Conservation (phyloP, 2,113 vertebrate species). For the Hipposideros armiger region DNA sequence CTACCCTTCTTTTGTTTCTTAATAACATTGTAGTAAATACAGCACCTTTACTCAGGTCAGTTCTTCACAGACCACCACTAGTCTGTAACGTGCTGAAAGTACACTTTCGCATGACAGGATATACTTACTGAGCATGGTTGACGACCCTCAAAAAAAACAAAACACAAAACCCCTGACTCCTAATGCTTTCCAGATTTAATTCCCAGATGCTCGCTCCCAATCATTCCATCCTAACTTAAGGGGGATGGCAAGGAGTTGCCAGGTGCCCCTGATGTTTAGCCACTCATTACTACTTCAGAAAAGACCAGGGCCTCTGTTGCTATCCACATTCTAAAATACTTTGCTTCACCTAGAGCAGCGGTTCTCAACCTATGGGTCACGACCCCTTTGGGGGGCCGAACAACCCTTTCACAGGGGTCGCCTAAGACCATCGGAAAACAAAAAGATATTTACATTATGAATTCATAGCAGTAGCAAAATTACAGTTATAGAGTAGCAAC, state of each 20-base stretch:
- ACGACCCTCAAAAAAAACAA: neutral
- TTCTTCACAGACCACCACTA: neutral
- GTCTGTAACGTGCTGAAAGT: neutral
- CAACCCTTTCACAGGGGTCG: too few relatives aligned
- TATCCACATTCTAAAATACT: neutral
- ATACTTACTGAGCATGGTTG: accelerated
- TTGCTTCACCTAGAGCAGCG: neutral
- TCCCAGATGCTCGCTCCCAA: neutral
- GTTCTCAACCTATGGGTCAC: too few relatives aligned
- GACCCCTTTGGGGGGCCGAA: too few relatives aligned
- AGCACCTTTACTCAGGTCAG: neutral
- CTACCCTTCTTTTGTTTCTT: neutral
- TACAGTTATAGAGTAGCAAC: too few relatives aligned
- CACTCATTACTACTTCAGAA: neutral
- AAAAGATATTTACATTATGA: too few relatives aligned
- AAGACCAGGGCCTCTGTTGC: neutral
- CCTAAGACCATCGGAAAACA: too few relatives aligned
- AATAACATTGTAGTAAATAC: neutral
- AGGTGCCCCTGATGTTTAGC: neutral
- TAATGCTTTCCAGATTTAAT: neutral
- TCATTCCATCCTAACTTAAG: neutral
- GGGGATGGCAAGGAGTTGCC: neutral
- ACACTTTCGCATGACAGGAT: neutral
- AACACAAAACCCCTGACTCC: neutral
- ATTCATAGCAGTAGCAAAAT: too few relatives aligned